Conservation (phyloP, 2,797 vertebrate species). For the Macrochelys suwanniensis region DNA sequence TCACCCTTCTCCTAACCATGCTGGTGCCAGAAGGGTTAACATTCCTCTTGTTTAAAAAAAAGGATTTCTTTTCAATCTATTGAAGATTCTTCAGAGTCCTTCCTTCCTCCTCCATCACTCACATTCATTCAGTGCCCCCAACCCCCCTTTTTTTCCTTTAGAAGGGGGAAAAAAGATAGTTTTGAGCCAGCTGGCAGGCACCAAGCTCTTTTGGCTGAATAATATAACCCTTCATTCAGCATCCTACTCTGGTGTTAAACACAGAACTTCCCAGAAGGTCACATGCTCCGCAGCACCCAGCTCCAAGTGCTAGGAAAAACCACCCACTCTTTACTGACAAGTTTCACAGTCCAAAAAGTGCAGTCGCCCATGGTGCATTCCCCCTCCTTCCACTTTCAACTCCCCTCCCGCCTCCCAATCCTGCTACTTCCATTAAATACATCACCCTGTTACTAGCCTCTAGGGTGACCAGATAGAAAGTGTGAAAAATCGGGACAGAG, state of each 20-base stretch:
- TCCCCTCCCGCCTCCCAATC: not conserved
- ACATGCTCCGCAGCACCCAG: not conserved
- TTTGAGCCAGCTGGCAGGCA: constrained; percentile 9
- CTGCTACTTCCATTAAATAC: not conserved
- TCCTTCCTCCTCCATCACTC: not conserved
- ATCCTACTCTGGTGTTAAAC: not conserved
- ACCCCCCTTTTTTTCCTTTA: not conserved
- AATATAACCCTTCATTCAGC: constrained; percentile 17
- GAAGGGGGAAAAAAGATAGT: not conserved
- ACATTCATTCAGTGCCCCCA: constrained; percentile 4
- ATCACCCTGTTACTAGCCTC: not conserved
- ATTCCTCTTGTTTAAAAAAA: not conserved
- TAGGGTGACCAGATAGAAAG: no score
- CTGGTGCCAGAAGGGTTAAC: not conserved
- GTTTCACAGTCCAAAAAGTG: not conserved
- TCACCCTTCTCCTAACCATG: not conserved
- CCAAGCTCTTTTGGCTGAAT: not conserved
- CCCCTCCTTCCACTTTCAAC: not conserved
- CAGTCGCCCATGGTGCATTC: not conserved
- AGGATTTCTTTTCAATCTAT: not conserved
- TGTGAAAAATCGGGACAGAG: no score
- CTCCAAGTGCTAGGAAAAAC: not conserved
- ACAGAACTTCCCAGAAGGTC: not conserved
- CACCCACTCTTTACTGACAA: not conserved
- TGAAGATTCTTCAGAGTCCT: not conserved